Evolutionary conservation across 35 echinoderm and acorn worm species (phyloP).

Genomic region (Apostichopus japonicus): DNA sequence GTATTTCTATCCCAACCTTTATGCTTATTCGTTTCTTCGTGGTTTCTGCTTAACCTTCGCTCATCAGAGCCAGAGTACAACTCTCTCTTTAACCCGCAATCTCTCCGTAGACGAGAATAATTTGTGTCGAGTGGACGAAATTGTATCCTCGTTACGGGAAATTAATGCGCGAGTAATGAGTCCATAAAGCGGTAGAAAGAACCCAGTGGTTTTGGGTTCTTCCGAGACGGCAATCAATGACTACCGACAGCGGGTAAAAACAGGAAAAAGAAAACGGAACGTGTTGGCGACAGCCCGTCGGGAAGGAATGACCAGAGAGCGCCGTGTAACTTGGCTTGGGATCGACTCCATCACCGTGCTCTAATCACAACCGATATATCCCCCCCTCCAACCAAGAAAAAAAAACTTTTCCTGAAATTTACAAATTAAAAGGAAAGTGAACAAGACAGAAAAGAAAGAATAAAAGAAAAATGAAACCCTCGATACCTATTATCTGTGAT

Average conservation of each 20-base stretch:
- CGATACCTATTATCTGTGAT: too few relatives aligned
- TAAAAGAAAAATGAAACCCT: too few relatives aligned
- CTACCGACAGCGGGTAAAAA: not conserved
- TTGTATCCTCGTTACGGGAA: conserved; percentile 43
- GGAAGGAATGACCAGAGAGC: conserved; percentile 6
- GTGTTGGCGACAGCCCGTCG: not conserved
- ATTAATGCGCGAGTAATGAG: conserved; percentile 51
- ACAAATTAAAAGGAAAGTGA: too few relatives aligned
- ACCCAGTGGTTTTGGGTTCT: not conserved
- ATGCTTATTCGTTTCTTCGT: not conserved
- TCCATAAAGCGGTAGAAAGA: not conserved
- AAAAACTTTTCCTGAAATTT: too few relatives aligned
- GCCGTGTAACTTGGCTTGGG: not conserved
- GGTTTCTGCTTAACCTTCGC: not conserved
- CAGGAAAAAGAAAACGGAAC: not conserved
- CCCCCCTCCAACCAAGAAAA: too few relatives aligned
- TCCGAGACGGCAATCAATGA: not conserved
- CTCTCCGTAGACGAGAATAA: conserved; percentile 37
- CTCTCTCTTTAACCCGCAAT: conserved; percentile 29
- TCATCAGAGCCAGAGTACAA: not conserved
- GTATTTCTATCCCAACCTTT: not conserved
- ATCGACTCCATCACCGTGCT: not conserved
- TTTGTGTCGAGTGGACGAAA: conserved; percentile 41
- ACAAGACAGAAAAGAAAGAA: too few relatives aligned
- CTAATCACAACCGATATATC: not conserved